A percentile compares a stretch with the other conserved stretches of the same genome.
Conservation (phyloP, 1,140 invertebrate species). For the Solen grandis region DNA sequence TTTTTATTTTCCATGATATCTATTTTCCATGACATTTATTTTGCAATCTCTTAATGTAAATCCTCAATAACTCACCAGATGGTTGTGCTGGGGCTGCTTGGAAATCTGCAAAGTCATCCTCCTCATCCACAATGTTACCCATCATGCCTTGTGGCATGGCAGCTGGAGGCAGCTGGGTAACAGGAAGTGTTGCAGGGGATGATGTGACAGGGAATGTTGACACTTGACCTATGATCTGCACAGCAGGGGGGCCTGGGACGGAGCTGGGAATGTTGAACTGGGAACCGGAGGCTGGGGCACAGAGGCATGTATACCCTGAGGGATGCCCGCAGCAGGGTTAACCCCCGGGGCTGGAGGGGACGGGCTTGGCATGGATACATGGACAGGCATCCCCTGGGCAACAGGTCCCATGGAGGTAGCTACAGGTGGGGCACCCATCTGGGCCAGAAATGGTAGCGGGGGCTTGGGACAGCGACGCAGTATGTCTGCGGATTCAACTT, state of each 20-base stretch:
- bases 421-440: slow-evolving; percentile 3
- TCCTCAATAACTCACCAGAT: no score
- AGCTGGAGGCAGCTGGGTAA: slow-evolving; percentile 42
- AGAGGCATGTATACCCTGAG: no score
- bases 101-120: slow-evolving; percentile 77
- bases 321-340: no score
- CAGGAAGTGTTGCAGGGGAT: slow-evolving; percentile 48
- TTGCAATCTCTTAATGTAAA: no score
- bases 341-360: not conserved
- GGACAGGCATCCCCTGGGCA: no score
- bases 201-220: no score
- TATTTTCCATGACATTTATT: no score
- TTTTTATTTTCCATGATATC: no score
- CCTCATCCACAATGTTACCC: slow-evolving; percentile 39
- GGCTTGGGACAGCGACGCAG: slow-evolving; percentile 82
- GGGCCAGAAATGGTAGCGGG: slow-evolving; percentile 82
- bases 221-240: no score
- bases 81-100: slow-evolving; percentile 59
- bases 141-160: slow-evolving; percentile 4
- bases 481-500: slow-evolving; percentile 82
- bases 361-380: not conserved
- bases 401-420: no score
- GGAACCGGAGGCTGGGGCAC: not conserved
- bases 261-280: slow-evolving; percentile 9
- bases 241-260: no score